Base-by-base conservation (phyloP, 2,888 invertebrate species). In the Drosophila lacicola region DNA sequence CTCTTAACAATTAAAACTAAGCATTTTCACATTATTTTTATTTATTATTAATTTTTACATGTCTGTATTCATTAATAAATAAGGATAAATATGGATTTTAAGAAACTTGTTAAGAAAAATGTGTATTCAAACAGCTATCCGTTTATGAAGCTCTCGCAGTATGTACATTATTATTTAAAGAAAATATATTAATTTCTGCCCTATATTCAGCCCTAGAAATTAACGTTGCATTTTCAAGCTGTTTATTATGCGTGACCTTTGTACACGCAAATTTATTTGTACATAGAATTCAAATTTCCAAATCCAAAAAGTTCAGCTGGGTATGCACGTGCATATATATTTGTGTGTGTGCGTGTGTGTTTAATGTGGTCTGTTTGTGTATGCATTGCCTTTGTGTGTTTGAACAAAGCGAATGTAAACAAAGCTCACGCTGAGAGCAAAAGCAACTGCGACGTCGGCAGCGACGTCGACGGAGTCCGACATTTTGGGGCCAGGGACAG, bases 401-500 rank as follows among this genome's bases (percentile, higher is more conserved):
- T 85, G 82, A 78, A 85, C 82, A 85, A 82, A 83, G 80, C 70
- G 63, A 76, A 76, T 67, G 85, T 82, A 84, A 84, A 84, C 84
- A 84, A 85, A 85, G 70, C 81, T 63, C 55, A 80, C 62, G 47
- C 57, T 50, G 58, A 62, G 69, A 71, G 62, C 46, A 68, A 60
- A 37, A 51, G 56, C 45, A 41, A 51, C 69, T 42, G 65, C 67
- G 63, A 53, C 70, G 56, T 42, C 44, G 34, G 41, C 75, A 45
- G 49, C 46, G 74, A 65, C 62, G 74, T 54, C 47, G 57, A 61
- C 70, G 62, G 72, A 61, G 63, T 65, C 70, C 63, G 76, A 82
- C 80, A 80, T 85, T 87, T 87, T 87, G 85, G 77, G 87, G 88
- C 84, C 87, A 84, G 82, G 88, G 88, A 88, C 84, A 84, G 60